phyloP scores from a whole-genome alignment of 2,797 vertebrate species.

The Emydoidea blandingii region DNA sequence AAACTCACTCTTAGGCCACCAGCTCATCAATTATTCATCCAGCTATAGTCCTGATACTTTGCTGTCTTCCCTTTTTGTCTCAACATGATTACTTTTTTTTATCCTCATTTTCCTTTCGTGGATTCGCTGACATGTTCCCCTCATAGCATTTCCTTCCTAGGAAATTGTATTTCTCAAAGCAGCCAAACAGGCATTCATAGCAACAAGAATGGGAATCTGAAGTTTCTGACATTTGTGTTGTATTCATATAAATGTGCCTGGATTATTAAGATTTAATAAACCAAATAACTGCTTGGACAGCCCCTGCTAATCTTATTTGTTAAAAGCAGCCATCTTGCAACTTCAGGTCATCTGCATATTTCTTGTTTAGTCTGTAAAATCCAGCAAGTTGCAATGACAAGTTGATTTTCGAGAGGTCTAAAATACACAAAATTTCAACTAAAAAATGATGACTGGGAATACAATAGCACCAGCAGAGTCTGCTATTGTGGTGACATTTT shows the following conservation, averaged over 20 bases:
- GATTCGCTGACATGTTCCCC: conserved; percentile 54
- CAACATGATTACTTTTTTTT: conserved; percentile 73
- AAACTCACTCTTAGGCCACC: conserved; percentile 80
- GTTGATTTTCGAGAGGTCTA: neutral
- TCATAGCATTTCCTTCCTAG: neutral
- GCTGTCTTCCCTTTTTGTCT: conserved; percentile 76
- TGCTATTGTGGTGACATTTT: neutral
- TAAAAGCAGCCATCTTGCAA: neutral
- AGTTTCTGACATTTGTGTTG: conserved; percentile 8
- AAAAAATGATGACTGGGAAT: neutral
- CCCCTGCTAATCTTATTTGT: neutral
- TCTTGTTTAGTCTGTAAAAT: neutral
- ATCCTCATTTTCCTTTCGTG: conserved; percentile 68
- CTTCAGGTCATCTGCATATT: neutral
- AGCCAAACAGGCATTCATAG: neutral
- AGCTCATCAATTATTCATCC: conserved; percentile 88
- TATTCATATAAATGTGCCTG: neutral
- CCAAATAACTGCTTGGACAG: neutral
- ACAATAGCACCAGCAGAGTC: neutral
- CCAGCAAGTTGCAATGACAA: neutral
- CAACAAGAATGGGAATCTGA: neutral
- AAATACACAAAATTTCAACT: neutral
- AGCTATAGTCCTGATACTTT: conserved; percentile 77
- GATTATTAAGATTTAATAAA: conserved; percentile 29
- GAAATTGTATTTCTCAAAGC: conserved; percentile 44